Evolutionary conservation across 1,140 invertebrate genomes (phyloP), one percentile per base, ranked within the genome.

Genomic region (Drosophila leontia): DNA sequence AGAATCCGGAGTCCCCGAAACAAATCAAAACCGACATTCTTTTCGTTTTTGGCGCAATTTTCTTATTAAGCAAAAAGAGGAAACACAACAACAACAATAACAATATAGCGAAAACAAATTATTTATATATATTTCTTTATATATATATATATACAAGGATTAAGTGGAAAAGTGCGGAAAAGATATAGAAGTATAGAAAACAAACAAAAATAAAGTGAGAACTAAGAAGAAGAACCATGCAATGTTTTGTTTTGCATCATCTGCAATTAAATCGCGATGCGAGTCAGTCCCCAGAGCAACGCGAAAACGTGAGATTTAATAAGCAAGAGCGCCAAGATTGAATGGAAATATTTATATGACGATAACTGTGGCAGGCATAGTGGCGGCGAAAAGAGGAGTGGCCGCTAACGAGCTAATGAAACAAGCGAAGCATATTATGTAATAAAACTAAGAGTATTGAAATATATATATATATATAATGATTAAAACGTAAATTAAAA

Each of bases 391-490:
- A 39, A 37, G 19, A 29, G 47, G 32, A 69, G n/a, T 39, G 62
- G 57, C 50, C 15, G 44, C 44, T 12, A 7, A 19, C 9, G 32
- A 44, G 37, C 63, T 23, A 48, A 50, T 32, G 35, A 42, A 37
- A 69, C 51, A 83, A 75, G 75, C 67, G 64, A 86, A 76, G 76
- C 84, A 68, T 74, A 87, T 78, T 75, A 80, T 87, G 72, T 83
- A 83, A 78, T 83, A 88, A 83, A 82, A 80, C 57, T 87, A 88
- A 77, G 83, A 67, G 67, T 87, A 87, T 88, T 87, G 77, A 87
- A 83, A 83, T 55, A 80, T 83, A 83, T 78, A 39, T 78, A 39
- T 39, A 39, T 39, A 37, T 37, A 42, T 42, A 37, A 83, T 75
- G 69, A 68, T 68, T 51, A 68, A 62, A 78, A 44, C 51, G 42